These are phyloP conservation scores for Acanthurus leucopareius DNA, from an alignment of 2,797 vertebrate species.

Conservation along the genomic window DNA sequence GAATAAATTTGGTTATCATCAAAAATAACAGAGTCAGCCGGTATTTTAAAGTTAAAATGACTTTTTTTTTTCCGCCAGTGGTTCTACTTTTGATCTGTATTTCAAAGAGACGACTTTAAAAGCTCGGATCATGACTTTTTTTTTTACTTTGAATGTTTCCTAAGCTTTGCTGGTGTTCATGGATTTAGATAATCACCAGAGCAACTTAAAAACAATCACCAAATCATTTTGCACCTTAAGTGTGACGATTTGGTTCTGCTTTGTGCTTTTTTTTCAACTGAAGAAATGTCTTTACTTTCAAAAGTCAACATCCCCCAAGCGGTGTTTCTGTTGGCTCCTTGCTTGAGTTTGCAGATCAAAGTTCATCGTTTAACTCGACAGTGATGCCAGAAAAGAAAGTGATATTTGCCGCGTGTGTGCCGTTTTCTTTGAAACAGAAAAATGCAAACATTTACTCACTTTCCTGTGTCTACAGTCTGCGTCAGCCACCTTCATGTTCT, in stretches of 20 bases:
- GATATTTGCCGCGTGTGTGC: not conserved
- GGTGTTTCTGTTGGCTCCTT: not conserved
- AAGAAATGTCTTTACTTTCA: constrained; percentile 16
- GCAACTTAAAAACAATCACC: constrained; percentile 9
- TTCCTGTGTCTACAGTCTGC: not conserved
- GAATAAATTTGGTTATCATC: not conserved
- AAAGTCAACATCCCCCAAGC: constrained; percentile 12
- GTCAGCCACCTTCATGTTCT: not conserved
- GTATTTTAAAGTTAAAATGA: not conserved
- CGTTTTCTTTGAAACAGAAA: not conserved
- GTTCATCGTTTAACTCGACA: constrained; percentile 15
- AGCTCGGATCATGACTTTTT: not conserved
- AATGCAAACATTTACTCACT: not conserved
- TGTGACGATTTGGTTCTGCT: constrained; percentile 5
- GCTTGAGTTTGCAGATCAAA: constrained; percentile 1
- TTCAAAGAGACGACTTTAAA: constrained; percentile 13
- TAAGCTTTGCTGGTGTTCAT: constrained; percentile 7
- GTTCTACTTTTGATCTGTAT: constrained; percentile 33
- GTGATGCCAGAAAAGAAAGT: not conserved
- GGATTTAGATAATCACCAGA: constrained; percentile 17
- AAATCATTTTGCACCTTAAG: constrained; percentile 8
- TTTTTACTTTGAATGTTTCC: constrained; percentile 3
- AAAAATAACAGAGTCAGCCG: not conserved
- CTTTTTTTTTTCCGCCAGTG: not conserved
- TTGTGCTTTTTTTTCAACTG: not conserved